Conservation (phyloP, 1,140 invertebrate genomes). For the Stratiolaelaps scimitus region DNA sequence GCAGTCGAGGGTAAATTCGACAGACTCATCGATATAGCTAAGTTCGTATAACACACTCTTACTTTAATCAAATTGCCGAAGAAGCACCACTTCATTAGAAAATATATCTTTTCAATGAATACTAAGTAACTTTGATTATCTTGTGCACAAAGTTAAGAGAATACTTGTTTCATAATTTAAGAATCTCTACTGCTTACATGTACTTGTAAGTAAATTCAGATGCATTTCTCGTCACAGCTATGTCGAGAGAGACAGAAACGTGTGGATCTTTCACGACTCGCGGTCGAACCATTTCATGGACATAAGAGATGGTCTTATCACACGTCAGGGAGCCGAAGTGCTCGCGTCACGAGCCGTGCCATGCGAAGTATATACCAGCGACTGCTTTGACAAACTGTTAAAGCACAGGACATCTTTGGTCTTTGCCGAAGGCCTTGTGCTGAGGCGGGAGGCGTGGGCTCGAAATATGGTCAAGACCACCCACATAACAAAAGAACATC, state of each 20-base stretch:
- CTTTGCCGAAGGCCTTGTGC: background rate
- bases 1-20: background rate
- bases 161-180: too few species aligned
- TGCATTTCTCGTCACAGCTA: too few species aligned
- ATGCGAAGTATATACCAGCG: background rate
- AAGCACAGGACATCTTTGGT: background rate
- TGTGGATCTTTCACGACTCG: conserved; percentile 14
- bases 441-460: background rate
- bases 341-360: background rate
- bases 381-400: conserved; percentile 4
- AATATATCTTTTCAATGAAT: too few species aligned
- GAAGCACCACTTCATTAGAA: too few species aligned
- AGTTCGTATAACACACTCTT: background rate
- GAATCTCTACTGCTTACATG: too few species aligned
- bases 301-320: background rate
- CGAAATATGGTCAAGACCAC: background rate
- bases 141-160: too few species aligned
- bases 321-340: background rate
- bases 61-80: too few species aligned
- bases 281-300: background rate
- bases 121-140: too few species aligned
- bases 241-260: background rate
- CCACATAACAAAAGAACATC: background rate
- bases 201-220: too few species aligned
- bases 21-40: background rate